Evolutionary conservation across 2,888 invertebrate species (phyloP).

Genomic region (Caenorhabditis uteleia): DNA sequence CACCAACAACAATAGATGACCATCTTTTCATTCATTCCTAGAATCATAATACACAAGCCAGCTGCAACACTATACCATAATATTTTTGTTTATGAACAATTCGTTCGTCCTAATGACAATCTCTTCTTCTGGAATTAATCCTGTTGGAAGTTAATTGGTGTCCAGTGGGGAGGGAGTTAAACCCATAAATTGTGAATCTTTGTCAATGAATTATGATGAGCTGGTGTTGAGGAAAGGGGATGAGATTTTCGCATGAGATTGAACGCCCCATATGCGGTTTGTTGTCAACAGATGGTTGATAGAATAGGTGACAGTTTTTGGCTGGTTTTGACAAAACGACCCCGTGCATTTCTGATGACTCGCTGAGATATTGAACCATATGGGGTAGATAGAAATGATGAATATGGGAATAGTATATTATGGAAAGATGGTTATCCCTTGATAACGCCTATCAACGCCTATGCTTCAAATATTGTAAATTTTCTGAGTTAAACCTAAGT

Average conservation of each 20-base stretch:
- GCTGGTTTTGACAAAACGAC: constrained; percentile 22
- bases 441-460: not conserved
- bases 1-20: constrained; percentile 13
- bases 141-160: no score
- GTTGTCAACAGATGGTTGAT: constrained; percentile 41
- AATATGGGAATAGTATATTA: not conserved
- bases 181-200: not conserved
- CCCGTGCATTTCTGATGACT: constrained; percentile 36
- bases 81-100: constrained; percentile 26
- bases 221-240: not conserved
- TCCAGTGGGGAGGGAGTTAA: no score
- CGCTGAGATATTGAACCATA: constrained; percentile 35
- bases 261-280: not conserved
- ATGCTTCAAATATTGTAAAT: not conserved
- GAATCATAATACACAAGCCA: constrained; percentile 3
- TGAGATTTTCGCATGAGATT: no score
- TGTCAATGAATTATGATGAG: not conserved
- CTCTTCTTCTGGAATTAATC: no score
- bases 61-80: constrained; percentile 33
- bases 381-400: constrained; percentile 6
- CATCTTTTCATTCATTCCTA: not conserved
- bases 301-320: constrained; percentile 35
- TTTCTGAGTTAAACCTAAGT: not conserved
- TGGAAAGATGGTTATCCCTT: not conserved
- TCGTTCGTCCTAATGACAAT: not conserved